phyloP scores from a whole-genome alignment of 2,113 vertebrate genomes.

The Toxotes chatareus region DNA sequence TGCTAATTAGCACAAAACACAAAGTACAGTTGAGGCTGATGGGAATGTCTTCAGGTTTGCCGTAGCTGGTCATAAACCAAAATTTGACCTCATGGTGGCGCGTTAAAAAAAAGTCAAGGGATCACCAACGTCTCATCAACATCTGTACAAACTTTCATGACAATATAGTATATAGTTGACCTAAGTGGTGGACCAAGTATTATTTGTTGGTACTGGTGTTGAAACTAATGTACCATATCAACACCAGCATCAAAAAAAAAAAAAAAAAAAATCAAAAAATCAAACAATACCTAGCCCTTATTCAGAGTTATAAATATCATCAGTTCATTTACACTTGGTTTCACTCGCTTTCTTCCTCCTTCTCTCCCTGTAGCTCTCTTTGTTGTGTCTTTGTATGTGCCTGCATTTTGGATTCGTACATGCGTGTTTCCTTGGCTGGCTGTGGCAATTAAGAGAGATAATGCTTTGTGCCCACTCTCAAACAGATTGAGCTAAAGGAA shows the following conservation, averaged over 20 bases:
- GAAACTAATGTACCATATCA: constrained; percentile 10
- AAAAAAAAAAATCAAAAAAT: not conserved
- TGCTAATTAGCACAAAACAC: not conserved
- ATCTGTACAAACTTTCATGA: no score
- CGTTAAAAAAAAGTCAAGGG: no score
- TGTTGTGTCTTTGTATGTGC: constrained; percentile 13
- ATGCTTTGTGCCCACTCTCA: constrained; percentile 62
- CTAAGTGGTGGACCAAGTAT: not conserved
- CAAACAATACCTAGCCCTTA: not conserved
- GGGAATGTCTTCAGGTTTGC: not conserved
- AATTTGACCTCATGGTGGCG: no score
- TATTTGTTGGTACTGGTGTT: not conserved
- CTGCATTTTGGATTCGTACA: constrained; percentile 14
- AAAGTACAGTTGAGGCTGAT: not conserved
- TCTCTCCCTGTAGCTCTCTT: constrained; percentile 6
- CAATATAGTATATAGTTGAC: not conserved
- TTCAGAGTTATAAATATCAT: constrained; percentile 49
- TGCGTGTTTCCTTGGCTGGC: constrained; percentile 56
- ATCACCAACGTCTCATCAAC: not conserved
- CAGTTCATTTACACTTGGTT: constrained; percentile 24
- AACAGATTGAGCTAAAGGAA: constrained; percentile 57
- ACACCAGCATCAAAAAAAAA: not conserved
- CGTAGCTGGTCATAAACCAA: no score
- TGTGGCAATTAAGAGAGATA: constrained; percentile 56
- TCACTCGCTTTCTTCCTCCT: constrained; percentile 16